A percentile compares a stretch with the other conserved stretches of the same genome.
phyloP scores from a whole-genome alignment of 1,140 invertebrate species.

The Polypedilum pembai region DNA sequence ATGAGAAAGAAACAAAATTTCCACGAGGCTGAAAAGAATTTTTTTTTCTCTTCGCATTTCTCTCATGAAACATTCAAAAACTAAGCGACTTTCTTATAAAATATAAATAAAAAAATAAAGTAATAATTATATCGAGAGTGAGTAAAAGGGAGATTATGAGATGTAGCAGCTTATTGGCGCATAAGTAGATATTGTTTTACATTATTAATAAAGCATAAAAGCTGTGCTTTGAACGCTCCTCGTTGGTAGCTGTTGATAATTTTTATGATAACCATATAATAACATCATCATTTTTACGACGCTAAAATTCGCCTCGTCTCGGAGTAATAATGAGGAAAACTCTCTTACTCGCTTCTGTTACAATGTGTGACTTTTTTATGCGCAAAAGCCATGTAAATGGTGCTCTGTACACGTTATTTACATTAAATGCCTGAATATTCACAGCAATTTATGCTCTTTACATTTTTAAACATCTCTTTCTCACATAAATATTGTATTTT shows the following conservation, averaged over 20 bases:
- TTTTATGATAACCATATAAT: background rate
- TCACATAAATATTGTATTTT: too few relatives aligned
- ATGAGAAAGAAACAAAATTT: too few relatives aligned
- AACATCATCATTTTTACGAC: background rate
- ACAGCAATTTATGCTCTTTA: background rate
- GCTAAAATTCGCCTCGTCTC: background rate
- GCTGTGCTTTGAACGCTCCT: too few relatives aligned
- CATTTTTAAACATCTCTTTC: too few relatives aligned
- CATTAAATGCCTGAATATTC: background rate
- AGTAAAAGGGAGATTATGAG: background rate
- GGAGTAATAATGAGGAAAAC: background rate
- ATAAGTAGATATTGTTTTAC: conserved; percentile 19
- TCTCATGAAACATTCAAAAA: too few relatives aligned
- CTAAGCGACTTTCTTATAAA: too few relatives aligned
- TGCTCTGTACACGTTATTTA: background rate
- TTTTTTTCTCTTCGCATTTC: too few relatives aligned
- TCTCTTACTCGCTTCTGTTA: background rate
- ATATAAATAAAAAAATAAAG: too few relatives aligned
- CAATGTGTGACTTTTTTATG: background rate
- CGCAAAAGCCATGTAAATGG: background rate
- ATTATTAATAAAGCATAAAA: conserved; percentile 14
- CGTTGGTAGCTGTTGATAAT: background rate
- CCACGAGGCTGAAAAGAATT: too few relatives aligned
- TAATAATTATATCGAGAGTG: too few relatives aligned
- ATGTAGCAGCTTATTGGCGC: background rate